phyloP scores from a whole-genome alignment of 2,113 vertebrate genomes.

The Athene cunicularia region DNA sequence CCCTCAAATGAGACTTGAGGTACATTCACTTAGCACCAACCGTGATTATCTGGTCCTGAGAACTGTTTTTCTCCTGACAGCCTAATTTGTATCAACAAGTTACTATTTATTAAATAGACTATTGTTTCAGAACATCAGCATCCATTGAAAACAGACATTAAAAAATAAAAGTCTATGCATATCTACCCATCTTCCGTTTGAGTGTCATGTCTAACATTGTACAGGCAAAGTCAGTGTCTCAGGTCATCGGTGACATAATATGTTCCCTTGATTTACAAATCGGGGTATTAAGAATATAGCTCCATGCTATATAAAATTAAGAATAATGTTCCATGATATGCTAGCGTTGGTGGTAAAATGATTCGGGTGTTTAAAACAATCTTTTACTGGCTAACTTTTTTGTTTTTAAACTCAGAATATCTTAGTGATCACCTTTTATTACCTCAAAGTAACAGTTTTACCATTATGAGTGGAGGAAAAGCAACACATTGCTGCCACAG shows the following conservation, averaged over 20 bases:
- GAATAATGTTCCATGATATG: neutral
- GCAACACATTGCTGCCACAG: neutral
- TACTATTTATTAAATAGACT: neutral
- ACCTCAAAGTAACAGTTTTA: neutral
- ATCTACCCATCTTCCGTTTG: neutral
- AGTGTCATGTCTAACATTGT: neutral
- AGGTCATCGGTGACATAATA: neutral
- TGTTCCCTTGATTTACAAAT: neutral
- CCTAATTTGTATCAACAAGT: neutral
- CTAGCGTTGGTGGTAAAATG: neutral
- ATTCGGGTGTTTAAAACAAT: neutral
- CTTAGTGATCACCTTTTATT: neutral
- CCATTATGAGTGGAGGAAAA: neutral
- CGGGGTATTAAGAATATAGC: neutral
- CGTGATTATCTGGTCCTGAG: neutral
- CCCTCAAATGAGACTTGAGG: neutral
- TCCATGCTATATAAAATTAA: neutral
- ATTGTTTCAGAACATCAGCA: neutral
- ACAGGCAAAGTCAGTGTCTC: neutral
- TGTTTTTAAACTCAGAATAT: neutral
- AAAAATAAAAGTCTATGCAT: neutral
- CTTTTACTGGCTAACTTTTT: neutral
- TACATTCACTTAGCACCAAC: neutral
- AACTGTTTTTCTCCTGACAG: neutral
- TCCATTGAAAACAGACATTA: neutral